Evolutionary conservation across 2,797 vertebrate genomes (phyloP).

Genomic region (Ctenopoma kingsleyae): DNA sequence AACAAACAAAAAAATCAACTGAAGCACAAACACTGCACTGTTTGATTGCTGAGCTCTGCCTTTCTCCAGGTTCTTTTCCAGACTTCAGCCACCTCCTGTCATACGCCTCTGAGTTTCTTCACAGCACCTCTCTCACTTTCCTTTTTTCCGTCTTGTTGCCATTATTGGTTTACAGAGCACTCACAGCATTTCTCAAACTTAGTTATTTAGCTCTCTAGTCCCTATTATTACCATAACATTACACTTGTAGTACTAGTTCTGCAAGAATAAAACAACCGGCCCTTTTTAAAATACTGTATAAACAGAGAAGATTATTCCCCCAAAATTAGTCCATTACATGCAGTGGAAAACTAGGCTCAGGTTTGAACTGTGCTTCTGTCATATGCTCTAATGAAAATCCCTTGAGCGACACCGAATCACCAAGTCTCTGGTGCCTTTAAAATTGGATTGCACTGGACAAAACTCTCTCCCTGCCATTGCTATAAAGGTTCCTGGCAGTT

Average conservation of each 20-base stretch:
- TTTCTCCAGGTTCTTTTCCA: conserved; percentile 47
- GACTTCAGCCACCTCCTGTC: conserved; percentile 44
- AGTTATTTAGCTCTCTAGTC: conserved; percentile 7
- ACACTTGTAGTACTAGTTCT: no score
- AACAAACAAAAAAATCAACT: not conserved
- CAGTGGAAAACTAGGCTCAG: not conserved
- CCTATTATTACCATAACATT: not conserved
- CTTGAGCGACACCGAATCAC: not conserved
- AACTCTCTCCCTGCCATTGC: not conserved
- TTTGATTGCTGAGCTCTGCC: conserved; percentile 36
- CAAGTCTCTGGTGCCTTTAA: not conserved
- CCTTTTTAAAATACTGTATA: not conserved
- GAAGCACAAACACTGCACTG: conserved; percentile 19
- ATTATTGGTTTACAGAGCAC: not conserved
- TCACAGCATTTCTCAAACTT: not conserved
- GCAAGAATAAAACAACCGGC: not conserved
- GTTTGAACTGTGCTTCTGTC: not conserved
- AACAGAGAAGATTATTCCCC: not conserved
- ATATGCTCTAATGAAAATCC: not conserved
- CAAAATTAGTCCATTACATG: not conserved
- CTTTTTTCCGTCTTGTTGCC: conserved; percentile 17
- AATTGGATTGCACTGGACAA: not conserved
- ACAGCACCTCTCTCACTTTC: conserved; percentile 14
- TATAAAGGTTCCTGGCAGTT: not conserved
- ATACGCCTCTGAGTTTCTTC: conserved; percentile 22